Evolutionary conservation across 2,888 invertebrate species (phyloP), one percentile per base, ranked within the genome.

Genomic region (Gisinianus flammeolus): DNA sequence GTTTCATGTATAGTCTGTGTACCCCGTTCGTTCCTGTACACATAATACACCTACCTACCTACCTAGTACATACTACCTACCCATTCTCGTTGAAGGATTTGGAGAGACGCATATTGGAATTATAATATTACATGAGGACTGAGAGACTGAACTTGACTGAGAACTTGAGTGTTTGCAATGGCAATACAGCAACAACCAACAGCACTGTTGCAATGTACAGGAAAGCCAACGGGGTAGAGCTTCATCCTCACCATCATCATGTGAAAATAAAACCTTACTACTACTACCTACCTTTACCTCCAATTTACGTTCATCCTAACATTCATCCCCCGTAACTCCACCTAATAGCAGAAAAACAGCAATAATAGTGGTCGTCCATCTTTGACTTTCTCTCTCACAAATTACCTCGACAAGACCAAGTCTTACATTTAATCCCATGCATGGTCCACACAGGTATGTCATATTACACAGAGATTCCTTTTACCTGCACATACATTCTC

Each of bases 261-360:
- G 44, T 28, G 44, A 26, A 22, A 44, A 10, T 33, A 44, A 10
- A 58, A 58, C 6, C 12, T 1, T 24, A 22, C 58, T 58, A 58
- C 58, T 22, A 26, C 58, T 58, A 44, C 58, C 58, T 67, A 30
- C 72, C 72, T 62, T 12, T 58, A 33, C 72, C 58, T 31, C 22
- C 58, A 31, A 26, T 62, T 28, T 62, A 28, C 3, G 24, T 31
- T 10, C 31, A 72, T 24, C 31, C 56, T 31, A 16, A 62, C 72
- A 72, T 33, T 58, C 72, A 62, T 58, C 35, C 62, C 24, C 31
- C 62, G 26, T 62, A 73, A 73, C 73, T 73, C 73, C 33, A 73
- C 26, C 73, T 72, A 58, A 72, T 72, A 73, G 33, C 73, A 73
- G 35, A 73, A 73, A 73, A 73, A 73, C 73, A 73, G 73, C 73